These are phyloP conservation scores for Drosophila kohkoa DNA, from an alignment of 1,140 invertebrate species.

Conservation along the genomic window DNA sequence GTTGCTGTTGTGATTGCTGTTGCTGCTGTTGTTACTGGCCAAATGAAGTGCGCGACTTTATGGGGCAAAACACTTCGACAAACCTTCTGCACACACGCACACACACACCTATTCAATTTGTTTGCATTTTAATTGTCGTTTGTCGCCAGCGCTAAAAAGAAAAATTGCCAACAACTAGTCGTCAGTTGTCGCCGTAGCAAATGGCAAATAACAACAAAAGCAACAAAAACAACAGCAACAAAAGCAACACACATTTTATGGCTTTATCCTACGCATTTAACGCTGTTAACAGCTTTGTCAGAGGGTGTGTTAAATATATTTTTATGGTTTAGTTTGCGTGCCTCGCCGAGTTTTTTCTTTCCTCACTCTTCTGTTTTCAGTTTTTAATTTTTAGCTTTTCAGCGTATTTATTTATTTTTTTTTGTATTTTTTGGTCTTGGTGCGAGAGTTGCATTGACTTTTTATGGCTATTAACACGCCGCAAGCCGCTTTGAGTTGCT, in stretches of 20 bases:
- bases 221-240: constrained; percentile 16
- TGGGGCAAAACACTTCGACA: constrained; percentile 78
- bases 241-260: constrained; percentile 59
- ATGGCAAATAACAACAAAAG: neutral
- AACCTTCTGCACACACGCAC: constrained; percentile 71
- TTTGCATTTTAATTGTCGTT: constrained; percentile 82
- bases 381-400: constrained; percentile 33
- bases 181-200: constrained; percentile 74
- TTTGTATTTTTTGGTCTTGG: constrained; percentile 39
- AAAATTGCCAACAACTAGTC: constrained; percentile 79
- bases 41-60: constrained; percentile 66
- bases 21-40: constrained; percentile 37
- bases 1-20: constrained; percentile 28
- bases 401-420: constrained; percentile 32
- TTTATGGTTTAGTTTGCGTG: constrained; percentile 79
- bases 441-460: constrained; percentile 68
- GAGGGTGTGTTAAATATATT: constrained; percentile 82
- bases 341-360: constrained; percentile 56
- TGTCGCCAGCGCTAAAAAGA: constrained; percentile 72
- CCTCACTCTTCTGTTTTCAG: constrained; percentile 17
- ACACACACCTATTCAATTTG: constrained; percentile 70
- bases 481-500: constrained; percentile 47
- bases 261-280: constrained; percentile 79
- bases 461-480: constrained; percentile 76
- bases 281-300: constrained; percentile 79